Conservation (phyloP, 2,888 invertebrate species). For the Cosmia pyralina region DNA sequence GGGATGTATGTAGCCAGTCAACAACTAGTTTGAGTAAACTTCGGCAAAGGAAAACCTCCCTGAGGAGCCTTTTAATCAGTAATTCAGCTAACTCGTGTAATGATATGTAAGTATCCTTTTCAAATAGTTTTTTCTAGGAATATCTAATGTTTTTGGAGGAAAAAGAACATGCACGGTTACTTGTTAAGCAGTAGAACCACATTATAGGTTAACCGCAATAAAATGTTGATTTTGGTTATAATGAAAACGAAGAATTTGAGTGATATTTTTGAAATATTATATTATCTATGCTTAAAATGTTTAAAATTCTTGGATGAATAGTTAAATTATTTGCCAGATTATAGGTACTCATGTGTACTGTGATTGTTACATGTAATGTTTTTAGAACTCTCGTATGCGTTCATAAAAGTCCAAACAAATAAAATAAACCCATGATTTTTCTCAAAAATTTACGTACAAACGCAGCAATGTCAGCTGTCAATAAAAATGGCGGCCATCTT, state of each 20-base stretch:
- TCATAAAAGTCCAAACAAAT: slow-evolving; percentile 9
- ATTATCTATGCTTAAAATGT: background rate
- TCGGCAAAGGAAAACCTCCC: slow-evolving; percentile 49
- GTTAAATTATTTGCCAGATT: background rate
- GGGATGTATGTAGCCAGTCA: slow-evolving; percentile 41
- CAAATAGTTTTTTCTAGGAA: slow-evolving; percentile 18
- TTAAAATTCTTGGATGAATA: background rate
- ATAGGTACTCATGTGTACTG: background rate
- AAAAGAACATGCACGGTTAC: background rate
- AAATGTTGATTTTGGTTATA: background rate
- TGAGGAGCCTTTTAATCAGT: slow-evolving; percentile 56
- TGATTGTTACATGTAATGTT: background rate
- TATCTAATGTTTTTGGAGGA: background rate
- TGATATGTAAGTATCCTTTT: slow-evolving; percentile 44
- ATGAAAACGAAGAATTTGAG: background rate
- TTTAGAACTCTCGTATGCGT: background rate
- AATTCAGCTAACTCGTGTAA: slow-evolving; percentile 54
- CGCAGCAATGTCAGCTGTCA: slow-evolving; percentile 50
- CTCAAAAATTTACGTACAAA: slow-evolving; percentile 27
- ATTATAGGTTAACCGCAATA: background rate
- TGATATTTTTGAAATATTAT: background rate
- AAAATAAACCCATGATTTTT: slow-evolving; percentile 17
- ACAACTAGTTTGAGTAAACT: slow-evolving; percentile 57
- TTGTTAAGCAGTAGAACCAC: background rate
- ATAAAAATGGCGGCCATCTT: slow-evolving; percentile 66